Conservation (phyloP, 2,888 invertebrate genomes). For the Eilema depressum region DNA sequence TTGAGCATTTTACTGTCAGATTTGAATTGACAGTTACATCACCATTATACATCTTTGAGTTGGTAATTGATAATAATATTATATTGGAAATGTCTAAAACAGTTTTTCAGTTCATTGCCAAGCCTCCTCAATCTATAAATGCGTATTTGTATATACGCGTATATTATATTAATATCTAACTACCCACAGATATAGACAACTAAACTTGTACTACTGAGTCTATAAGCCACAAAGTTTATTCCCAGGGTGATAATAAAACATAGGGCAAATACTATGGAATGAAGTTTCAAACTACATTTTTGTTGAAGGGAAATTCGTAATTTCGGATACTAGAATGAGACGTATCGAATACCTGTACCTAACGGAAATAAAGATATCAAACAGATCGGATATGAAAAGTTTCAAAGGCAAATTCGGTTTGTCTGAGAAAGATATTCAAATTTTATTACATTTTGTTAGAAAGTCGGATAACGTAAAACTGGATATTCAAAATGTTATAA, state of each 20-base stretch:
- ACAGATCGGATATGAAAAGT: conserved; percentile 3
- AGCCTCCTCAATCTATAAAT: neutral
- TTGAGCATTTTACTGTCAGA: too few relatives aligned
- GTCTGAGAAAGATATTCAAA: neutral
- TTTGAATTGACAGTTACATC: too few relatives aligned
- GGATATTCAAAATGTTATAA: neutral
- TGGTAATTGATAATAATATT: too few relatives aligned
- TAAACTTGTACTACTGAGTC: conserved; percentile 49
- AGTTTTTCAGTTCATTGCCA: too few relatives aligned
- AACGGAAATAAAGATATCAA: conserved; percentile 19
- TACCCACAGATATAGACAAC: conserved; percentile 19
- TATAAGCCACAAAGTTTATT: conserved; percentile 50
- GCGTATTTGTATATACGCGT: neutral
- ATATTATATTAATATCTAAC: neutral
- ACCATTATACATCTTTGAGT: too few relatives aligned
- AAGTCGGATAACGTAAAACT: neutral
- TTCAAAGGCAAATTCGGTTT: conserved; percentile 11
- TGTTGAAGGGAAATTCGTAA: conserved; percentile 25
- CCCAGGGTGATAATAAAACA: conserved; percentile 54
- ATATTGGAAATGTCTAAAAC: too few relatives aligned
- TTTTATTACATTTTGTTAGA: neutral
- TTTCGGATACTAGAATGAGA: neutral
- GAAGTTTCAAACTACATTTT: conserved; percentile 42
- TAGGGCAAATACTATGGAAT: conserved; percentile 41
- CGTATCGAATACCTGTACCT: conserved; percentile 10